Percentiles rank a stretch among this genome's conserved stretches.
Conservation (phyloP, 2,888 invertebrate species). For the Leptopilina syphax region DNA sequence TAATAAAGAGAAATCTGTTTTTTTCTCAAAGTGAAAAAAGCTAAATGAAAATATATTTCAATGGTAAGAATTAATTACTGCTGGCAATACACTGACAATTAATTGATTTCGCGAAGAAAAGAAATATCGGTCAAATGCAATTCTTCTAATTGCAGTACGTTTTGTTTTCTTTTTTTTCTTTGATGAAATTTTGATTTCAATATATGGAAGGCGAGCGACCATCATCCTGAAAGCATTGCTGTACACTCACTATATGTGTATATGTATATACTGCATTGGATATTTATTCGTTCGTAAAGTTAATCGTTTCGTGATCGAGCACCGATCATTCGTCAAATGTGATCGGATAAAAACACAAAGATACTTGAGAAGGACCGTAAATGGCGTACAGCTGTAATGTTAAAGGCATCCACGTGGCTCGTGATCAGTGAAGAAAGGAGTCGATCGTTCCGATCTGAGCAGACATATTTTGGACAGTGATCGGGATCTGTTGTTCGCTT, state of each 20-base stretch:
- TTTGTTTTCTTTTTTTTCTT: not conserved
- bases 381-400: slow-evolving; percentile 62
- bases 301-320: slow-evolving; percentile 60
- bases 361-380: slow-evolving; percentile 60
- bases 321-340: slow-evolving; percentile 59
- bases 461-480: slow-evolving; percentile 52
- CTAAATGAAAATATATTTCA: not conserved
- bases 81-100: not conserved
- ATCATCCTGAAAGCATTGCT: not conserved
- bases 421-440: slow-evolving; percentile 52
- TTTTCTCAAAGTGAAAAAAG: not conserved
- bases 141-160: not conserved
- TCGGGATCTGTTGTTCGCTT: slow-evolving; percentile 49
- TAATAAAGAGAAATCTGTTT: too few species aligned
- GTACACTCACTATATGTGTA: not conserved
- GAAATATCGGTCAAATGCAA: slow-evolving; percentile 10
- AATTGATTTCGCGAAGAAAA: not conserved
- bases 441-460: slow-evolving; percentile 54
- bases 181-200: slow-evolving; percentile 18
- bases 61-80: not conserved
- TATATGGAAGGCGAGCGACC: slow-evolving; percentile 8
- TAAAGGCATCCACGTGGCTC: slow-evolving; percentile 55
- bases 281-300: slow-evolving; percentile 55
- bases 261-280: not conserved
- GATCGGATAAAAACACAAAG: slow-evolving; percentile 56